These are phyloP conservation scores for Amiota communis DNA, from an alignment of 2,888 invertebrate species.

Conservation along the genomic window DNA sequence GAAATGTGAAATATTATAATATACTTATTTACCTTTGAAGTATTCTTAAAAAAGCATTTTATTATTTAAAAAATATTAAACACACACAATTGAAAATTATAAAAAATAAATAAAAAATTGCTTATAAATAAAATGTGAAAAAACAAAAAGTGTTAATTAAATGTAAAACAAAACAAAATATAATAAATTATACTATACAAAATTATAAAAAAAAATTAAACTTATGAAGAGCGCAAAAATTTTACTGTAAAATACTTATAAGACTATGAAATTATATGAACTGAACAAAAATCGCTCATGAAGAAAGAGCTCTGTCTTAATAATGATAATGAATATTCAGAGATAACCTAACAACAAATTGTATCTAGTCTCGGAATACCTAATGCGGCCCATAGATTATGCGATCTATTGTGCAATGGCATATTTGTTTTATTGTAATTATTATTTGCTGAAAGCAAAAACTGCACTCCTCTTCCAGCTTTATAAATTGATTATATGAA, in stretches of 20 bases:
- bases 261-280: no score
- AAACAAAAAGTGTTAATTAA: slow-evolving; percentile 35
- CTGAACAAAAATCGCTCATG: not conserved
- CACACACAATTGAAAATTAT: not conserved
- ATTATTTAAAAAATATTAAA: slow-evolving; percentile 40
- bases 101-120: slow-evolving; percentile 2
- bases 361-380: no score
- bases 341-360: no score
- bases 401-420: no score
- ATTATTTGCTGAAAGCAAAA: no score
- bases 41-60: slow-evolving; percentile 63
- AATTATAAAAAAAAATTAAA: not conserved
- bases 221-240: not conserved
- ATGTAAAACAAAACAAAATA: slow-evolving; percentile 36
- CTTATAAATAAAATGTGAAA: not conserved
- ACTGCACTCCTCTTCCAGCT: no score
- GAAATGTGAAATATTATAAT: slow-evolving; percentile 47
- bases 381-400: no score
- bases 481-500: no score
- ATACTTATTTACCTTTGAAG: slow-evolving; percentile 55
- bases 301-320: no score
- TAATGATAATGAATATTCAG: no score
- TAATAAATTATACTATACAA: slow-evolving; percentile 15
- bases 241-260: not conserved
- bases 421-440: no score